phyloP scores from a whole-genome alignment of 1,140 invertebrate genomes.

The Manduca sexta region DNA sequence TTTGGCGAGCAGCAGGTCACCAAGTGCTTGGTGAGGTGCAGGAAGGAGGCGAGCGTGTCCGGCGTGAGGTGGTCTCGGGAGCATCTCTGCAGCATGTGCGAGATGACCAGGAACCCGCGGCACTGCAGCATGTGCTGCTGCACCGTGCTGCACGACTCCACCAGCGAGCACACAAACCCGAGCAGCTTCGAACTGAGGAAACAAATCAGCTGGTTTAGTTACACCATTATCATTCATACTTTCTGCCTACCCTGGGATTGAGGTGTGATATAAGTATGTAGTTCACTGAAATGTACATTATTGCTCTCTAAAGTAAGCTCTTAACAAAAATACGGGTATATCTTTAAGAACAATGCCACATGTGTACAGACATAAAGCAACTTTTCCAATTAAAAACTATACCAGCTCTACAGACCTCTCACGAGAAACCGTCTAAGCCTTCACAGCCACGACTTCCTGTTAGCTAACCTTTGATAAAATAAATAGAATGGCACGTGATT shows the following conservation, averaged over 20 bases:
- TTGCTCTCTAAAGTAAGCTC: too few relatives aligned
- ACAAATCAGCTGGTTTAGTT: conserved; percentile 18
- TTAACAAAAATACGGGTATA: too few relatives aligned
- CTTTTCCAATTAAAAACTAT: too few relatives aligned
- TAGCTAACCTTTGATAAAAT: background rate
- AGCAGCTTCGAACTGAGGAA: conserved; percentile 94
- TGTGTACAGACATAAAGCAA: too few relatives aligned
- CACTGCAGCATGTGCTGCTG: conserved; percentile 99
- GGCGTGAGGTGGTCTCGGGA: conserved; percentile 94
- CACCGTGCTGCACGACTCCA: conserved; percentile 96
- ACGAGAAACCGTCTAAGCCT: too few relatives aligned
- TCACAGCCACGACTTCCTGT: background rate
- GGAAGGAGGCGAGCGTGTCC: conserved; percentile 93
- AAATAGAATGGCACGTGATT: too few relatives aligned
- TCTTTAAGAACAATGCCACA: too few relatives aligned
- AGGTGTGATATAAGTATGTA: too few relatives aligned
- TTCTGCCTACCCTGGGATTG: too few relatives aligned
- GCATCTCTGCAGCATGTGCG: conserved; percentile 95
- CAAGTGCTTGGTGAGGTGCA: conserved; percentile 96
- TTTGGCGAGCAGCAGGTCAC: conserved; percentile 94
- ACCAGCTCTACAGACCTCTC: too few relatives aligned
- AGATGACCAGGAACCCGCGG: conserved; percentile 97
- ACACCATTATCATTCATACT: background rate
- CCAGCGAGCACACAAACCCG: conserved; percentile 97
- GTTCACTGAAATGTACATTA: too few relatives aligned